These are phyloP conservation scores for Emydura subglobosa DNA, from an alignment of 2,113 vertebrate species.

Conservation along the genomic window DNA sequence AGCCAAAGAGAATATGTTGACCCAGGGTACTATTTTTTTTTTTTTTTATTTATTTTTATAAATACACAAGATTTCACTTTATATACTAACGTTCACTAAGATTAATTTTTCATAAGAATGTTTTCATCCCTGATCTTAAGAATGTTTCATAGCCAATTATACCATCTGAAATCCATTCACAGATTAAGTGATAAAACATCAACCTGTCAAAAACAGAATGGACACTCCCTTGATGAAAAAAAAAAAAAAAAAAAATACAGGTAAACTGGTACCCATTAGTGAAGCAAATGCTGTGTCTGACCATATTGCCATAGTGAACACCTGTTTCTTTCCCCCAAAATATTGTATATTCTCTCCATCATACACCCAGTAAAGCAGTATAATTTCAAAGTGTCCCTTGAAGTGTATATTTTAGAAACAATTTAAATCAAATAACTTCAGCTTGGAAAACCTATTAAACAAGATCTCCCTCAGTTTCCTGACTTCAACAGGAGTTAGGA, in stretches of 20 bases:
- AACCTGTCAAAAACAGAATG: neutral
- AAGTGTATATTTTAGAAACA: neutral
- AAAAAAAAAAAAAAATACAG: neutral
- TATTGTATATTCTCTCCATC: fast-evolving
- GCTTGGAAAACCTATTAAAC: neutral
- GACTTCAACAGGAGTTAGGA: neutral
- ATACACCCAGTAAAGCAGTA: fast-evolving
- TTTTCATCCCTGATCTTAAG: neutral
- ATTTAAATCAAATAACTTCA: neutral
- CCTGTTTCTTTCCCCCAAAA: neutral
- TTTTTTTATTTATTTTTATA: fast-evolving
- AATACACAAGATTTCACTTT: neutral
- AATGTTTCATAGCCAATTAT: fast-evolving
- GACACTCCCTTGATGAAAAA: neutral
- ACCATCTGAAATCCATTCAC: neutral
- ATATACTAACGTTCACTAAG: too few species aligned
- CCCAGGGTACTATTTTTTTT: neutral
- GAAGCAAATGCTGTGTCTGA: neutral
- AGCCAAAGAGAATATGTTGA: neutral
- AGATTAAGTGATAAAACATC: neutral
- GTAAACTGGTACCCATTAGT: neutral
- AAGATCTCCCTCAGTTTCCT: neutral
- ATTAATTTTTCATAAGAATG: neutral
- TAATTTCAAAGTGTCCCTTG: neutral
- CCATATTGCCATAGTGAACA: neutral